phyloP scores from a whole-genome alignment of 2,113 vertebrate species.

The Ptilorrhoa leucosticta region DNA sequence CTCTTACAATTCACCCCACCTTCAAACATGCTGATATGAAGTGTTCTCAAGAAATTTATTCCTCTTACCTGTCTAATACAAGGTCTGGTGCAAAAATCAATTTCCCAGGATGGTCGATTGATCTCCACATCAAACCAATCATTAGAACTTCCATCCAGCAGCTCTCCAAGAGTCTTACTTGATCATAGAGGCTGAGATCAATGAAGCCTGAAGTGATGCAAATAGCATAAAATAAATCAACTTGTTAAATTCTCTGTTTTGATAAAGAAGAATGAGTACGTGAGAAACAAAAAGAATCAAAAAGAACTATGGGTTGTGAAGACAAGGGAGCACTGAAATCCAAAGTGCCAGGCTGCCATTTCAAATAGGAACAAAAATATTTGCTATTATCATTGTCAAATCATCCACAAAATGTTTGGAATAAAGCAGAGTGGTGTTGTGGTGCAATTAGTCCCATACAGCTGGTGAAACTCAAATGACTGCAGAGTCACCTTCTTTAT shows the following conservation, averaged over 20 bases:
- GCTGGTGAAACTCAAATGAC: neutral
- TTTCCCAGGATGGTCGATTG: slow-evolving; percentile 92
- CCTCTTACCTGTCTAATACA: slow-evolving; percentile 86
- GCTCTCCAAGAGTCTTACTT: slow-evolving; percentile 93
- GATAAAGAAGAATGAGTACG: neutral
- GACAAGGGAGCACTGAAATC: neutral
- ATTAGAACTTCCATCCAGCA: slow-evolving; percentile 98
- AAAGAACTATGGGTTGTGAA: neutral
- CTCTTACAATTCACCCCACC: neutral
- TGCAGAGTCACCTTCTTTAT: neutral
- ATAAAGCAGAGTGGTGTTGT: neutral
- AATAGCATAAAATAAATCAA: neutral
- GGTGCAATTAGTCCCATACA: neutral
- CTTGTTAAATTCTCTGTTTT: neutral
- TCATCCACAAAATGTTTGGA: neutral
- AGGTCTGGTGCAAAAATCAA: slow-evolving; percentile 95
- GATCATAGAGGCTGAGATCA: slow-evolving; percentile 87
- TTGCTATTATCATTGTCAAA: neutral
- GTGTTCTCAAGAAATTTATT: neutral
- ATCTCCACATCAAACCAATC: slow-evolving; percentile 97
- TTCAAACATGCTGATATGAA: neutral
- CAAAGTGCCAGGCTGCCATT: neutral
- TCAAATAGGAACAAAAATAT: neutral
- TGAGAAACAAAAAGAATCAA: neutral
- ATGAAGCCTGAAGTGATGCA: slow-evolving; percentile 81